Evolutionary conservation across 2,888 invertebrate genomes (phyloP).

Genomic region (Drosophila neotestacea): DNA sequence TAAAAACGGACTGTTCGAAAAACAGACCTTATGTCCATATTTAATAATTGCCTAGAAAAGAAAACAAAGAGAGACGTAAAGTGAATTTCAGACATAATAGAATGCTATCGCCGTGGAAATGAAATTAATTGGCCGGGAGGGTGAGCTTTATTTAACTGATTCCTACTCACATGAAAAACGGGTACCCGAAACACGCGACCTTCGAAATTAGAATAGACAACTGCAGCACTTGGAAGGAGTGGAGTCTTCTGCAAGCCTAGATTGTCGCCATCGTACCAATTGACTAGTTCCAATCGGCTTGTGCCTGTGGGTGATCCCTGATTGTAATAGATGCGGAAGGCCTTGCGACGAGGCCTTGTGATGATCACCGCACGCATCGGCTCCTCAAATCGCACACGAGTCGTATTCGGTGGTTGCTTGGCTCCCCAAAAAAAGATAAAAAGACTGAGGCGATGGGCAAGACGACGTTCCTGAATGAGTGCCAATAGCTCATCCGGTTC

Average conservation of each 20-base stretch:
- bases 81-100: too few relatives aligned
- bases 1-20: too few relatives aligned
- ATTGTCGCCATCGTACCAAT: constrained; percentile 89
- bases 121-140: too few relatives aligned
- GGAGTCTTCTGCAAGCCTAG: constrained; percentile 89
- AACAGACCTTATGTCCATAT: too few relatives aligned
- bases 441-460: constrained; percentile 84
- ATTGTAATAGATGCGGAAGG: constrained; percentile 90
- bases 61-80: too few relatives aligned
- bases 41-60: too few relatives aligned
- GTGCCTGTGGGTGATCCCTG: constrained; percentile 88
- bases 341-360: constrained; percentile 86
- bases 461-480: constrained; percentile 74
- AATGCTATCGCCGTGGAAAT: too few relatives aligned
- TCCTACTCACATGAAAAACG: constrained; percentile 89
- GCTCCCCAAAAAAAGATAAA: constrained; percentile 90
- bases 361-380: constrained; percentile 88
- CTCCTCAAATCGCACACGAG: constrained; percentile 76
- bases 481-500: constrained; percentile 77
- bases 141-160: background rate
- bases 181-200: constrained; percentile 89
- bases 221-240: constrained; percentile 87
- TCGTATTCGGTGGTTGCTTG: constrained; percentile 85
- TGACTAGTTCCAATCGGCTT: constrained; percentile 88
- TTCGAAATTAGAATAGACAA: constrained; percentile 89